phyloP scores from a whole-genome alignment of 92 coral and sea anemone species.

The Porites rus region DNA sequence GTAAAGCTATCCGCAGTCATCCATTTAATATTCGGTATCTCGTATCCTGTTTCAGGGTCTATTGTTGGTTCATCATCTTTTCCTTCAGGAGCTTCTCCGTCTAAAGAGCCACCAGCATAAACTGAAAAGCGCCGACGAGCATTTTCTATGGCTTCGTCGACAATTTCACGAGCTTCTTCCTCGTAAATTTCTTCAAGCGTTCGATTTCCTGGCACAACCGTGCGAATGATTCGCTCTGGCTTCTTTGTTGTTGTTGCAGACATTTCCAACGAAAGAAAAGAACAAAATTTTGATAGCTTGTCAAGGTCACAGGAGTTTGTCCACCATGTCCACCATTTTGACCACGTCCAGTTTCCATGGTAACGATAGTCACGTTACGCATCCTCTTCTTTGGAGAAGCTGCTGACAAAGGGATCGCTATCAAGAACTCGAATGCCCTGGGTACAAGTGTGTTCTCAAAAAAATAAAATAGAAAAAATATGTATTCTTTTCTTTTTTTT shows the following conservation, averaged over 20 bases:
- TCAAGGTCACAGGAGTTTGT: too few relatives aligned
- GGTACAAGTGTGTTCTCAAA: not conserved
- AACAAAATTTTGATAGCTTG: not conserved
- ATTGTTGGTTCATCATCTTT: constrained; percentile 71
- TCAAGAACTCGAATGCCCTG: not conserved
- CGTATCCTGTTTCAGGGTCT: constrained; percentile 83
- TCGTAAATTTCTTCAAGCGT: constrained; percentile 82
- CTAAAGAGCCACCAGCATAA: not conserved
- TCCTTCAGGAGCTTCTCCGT: constrained; percentile 23
- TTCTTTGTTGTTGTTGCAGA: constrained; percentile 19
- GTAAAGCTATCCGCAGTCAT: constrained; percentile 93
- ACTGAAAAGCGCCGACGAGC: constrained; percentile 78
- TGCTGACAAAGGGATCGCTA: not conserved
- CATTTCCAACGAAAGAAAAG: constrained; percentile 10
- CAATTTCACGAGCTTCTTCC: constrained; percentile 94
- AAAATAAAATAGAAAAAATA: not conserved
- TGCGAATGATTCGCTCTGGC: constrained; percentile 53
- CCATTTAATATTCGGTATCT: constrained; percentile 94
- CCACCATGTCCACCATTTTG: constrained; percentile 50
- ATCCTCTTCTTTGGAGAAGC: not conserved
- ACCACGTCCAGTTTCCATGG: constrained; percentile 32
- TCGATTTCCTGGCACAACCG: constrained; percentile 88
- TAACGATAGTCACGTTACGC: not conserved
- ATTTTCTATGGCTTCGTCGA: constrained; percentile 97
- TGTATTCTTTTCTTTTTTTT: not conserved